phyloP scores from a whole-genome alignment of 2,888 invertebrate genomes.

The Anticlea derivata region DNA sequence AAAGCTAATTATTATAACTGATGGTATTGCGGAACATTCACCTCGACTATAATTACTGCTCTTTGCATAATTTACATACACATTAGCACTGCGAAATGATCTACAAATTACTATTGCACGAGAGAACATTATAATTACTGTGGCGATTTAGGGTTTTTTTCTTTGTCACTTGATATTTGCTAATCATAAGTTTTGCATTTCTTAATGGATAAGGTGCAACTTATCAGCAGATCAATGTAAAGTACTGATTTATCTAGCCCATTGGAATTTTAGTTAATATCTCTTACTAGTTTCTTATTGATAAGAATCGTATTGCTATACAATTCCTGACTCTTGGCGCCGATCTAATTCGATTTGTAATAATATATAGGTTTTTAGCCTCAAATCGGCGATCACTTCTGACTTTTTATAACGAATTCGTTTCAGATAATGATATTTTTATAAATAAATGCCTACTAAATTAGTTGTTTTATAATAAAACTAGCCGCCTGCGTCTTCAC shows the following conservation, averaged over 20 bases:
- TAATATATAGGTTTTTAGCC: too few species aligned
- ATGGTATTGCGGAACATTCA: constrained; percentile 67
- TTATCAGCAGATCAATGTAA: background rate
- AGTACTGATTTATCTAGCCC: background rate
- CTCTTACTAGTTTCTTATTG: background rate
- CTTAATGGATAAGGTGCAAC: background rate
- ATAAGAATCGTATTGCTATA: background rate
- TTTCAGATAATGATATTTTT: too few species aligned
- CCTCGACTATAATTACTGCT: constrained; percentile 72
- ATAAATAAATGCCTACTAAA: too few species aligned
- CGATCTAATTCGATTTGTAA: too few species aligned
- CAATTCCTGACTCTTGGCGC: background rate
- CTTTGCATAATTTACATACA: constrained; percentile 76
- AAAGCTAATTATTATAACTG: constrained; percentile 52
- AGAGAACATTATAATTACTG: constrained; percentile 66
- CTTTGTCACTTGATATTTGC: constrained; percentile 59
- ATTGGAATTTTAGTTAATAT: background rate
- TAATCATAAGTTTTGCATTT: constrained; percentile 39
- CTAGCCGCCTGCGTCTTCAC: too few species aligned
- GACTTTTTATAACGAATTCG: too few species aligned
- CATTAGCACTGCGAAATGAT: constrained; percentile 76
- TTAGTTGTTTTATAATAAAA: too few species aligned
- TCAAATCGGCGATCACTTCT: too few species aligned
- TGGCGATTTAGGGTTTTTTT: constrained; percentile 66
- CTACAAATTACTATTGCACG: constrained; percentile 71